Conservation (phyloP, 2,797 vertebrate species). For the Helarctos malayanus region DNA sequence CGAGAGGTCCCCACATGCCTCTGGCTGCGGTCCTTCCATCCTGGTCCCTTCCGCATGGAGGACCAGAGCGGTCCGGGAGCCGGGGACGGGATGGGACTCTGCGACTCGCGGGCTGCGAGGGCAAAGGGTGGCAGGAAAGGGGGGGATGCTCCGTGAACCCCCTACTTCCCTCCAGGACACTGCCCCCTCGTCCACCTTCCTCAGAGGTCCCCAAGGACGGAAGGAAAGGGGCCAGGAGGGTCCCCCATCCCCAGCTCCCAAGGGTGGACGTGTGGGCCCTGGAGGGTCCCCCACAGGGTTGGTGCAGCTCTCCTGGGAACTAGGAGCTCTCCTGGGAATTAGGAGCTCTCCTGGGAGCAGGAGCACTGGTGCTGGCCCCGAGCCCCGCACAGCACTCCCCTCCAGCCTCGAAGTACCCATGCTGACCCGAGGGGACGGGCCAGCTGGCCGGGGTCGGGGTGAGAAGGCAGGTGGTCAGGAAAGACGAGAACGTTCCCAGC, state of each 20-base stretch:
- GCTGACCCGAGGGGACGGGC: not conserved
- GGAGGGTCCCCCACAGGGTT: not conserved
- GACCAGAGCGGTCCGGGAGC: not conserved
- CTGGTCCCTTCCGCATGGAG: not conserved
- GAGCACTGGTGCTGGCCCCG: rapidly evolving
- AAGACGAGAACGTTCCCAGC: not conserved
- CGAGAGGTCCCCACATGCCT: rapidly evolving
- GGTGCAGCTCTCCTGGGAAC: rapidly evolving
- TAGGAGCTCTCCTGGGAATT: no score
- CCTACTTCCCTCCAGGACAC: not conserved
- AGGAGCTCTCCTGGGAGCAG: not conserved
- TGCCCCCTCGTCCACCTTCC: no score
- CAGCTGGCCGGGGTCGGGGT: not conserved
- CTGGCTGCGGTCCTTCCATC: rapidly evolving
- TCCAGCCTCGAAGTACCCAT: rapidly evolving
- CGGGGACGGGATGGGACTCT: no score
- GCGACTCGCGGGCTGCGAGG: not conserved
- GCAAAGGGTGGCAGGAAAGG: rapidly evolving
- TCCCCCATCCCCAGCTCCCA: not conserved
- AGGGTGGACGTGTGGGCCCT: not conserved
- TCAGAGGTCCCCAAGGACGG: not conserved
- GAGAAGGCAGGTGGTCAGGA: no score
- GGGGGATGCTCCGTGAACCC: rapidly evolving
- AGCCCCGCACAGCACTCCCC: rapidly evolving
- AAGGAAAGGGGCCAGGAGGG: not conserved